Base-by-base conservation (phyloP, 2,888 invertebrate genomes). In the Megastigmus dorsalis region DNA sequence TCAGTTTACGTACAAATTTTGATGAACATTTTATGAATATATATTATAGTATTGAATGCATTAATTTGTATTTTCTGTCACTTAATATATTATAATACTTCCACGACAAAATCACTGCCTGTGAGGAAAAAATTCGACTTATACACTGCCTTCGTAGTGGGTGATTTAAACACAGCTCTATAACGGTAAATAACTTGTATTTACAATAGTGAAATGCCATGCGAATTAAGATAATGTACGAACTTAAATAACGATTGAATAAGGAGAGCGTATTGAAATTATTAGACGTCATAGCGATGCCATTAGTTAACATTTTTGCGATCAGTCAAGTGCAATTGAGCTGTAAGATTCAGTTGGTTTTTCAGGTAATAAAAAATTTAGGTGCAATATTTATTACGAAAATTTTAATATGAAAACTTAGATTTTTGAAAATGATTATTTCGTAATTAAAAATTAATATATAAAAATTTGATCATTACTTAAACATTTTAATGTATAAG, bases 91-190 rank as follows among this genome's bases (percentile, higher is more conserved):
- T 54, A 45, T 28, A 20, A 28, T 23, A 70, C 41, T 45, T 71
- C 20, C 43, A 70, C 41, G 18, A 55, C 54, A 38, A 45, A 41
- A 48, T 57, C 57, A 71, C 55, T 71, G 71, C 71, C 38, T 71
- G n/a, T 7, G 15, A 43, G 13, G 30, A 41, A 18, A 30, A 65
- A 55, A 45, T 26, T 48, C 9, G 26, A 18, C 18, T 50, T 55
- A 13, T 20, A 20, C 26, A 68, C 30, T 68, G 74, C 74, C 74
- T 68, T 57, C 55, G 62, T 74, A 74, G 74, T 69, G 38, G 59
- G 28, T 45, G 60, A 69, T 57, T 74, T 65, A 65, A 69, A 59
- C 26, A 15, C 15, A 70, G 30, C 68, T 67, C 55, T 38, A 65
- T 65, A 15, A 59, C 55, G 30, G 23, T 59, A 33, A 36, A 26